Conservation (phyloP, 2,113 vertebrate species). For the Melospiza georgiana region DNA sequence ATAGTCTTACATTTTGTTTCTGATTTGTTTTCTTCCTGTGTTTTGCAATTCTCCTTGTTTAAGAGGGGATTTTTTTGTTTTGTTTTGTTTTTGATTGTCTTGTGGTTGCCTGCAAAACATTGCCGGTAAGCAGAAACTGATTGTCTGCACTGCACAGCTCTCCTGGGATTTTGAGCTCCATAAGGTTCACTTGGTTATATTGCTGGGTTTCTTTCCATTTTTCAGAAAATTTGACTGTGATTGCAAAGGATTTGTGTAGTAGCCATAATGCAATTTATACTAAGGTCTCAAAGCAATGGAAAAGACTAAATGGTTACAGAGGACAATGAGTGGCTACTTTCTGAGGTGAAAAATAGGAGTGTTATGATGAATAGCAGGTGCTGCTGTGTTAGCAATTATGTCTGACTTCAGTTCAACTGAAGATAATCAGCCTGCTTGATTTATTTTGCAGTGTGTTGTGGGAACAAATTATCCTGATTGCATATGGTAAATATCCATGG, state of each 20-base stretch:
- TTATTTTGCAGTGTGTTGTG: not conserved
- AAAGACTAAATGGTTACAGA: slow-evolving; percentile 22
- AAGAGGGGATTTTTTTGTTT: not conserved
- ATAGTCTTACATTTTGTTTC: not conserved
- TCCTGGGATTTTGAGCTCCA: not conserved
- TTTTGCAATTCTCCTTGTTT: not conserved
- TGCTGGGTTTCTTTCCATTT: slow-evolving; percentile 10
- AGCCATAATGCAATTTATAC: not conserved
- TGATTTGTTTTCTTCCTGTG: not conserved
- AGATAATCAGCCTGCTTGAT: not conserved
- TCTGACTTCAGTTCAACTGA: not conserved
- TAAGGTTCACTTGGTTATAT: not conserved
- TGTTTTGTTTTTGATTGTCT: not conserved
- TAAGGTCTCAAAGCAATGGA: not conserved
- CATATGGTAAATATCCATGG: not conserved
- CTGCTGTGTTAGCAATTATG: not conserved
- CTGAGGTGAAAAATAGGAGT: not conserved
- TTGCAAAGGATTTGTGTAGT: slow-evolving; percentile 27
- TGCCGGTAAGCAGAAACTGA: slow-evolving; percentile 33
- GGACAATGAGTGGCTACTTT: not conserved
- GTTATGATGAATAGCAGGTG: not conserved
- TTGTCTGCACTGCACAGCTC: not conserved
- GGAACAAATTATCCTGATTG: slow-evolving; percentile 3
- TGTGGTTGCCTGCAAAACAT: not conserved
- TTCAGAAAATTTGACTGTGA: slow-evolving; percentile 11